A percentile compares a stretch with the other conserved stretches of the same genome.
These are phyloP conservation scores for Callipepla californica DNA, from an alignment of 2,113 vertebrate genomes.

Conservation along the genomic window DNA sequence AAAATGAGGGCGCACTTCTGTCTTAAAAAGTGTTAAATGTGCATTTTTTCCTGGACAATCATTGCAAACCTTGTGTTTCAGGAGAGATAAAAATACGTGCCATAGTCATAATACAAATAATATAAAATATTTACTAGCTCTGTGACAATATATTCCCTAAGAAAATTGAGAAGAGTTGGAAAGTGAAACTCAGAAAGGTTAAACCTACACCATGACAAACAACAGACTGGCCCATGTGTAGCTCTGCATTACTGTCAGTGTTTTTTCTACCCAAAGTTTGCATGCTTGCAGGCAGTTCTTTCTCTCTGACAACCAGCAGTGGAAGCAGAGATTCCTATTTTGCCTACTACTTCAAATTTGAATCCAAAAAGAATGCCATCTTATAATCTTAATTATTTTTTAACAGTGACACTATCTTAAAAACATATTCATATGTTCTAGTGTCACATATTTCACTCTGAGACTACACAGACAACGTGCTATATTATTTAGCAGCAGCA, in stretches of 20 bases:
- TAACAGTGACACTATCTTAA: neutral
- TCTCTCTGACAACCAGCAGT: neutral
- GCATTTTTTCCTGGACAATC: neutral
- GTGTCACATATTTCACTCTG: neutral
- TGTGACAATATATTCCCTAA: neutral
- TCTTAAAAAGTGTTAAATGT: neutral
- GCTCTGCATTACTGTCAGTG: neutral
- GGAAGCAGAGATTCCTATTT: neutral
- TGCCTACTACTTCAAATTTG: neutral
- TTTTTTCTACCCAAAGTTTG: neutral
- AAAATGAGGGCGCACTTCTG: neutral
- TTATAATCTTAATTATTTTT: neutral
- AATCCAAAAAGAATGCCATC: neutral
- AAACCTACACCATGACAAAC: neutral
- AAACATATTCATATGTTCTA: neutral
- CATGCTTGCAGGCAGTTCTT: neutral
- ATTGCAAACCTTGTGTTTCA: neutral
- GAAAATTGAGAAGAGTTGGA: conserved; percentile 17
- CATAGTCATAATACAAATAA: neutral
- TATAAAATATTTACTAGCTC: neutral
- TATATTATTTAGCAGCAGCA: neutral
- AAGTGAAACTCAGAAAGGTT: neutral
- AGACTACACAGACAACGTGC: neutral
- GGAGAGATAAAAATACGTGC: neutral
- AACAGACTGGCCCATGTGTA: neutral